Conservation (phyloP, 2,113 vertebrate genomes). For the Anhinga anhinga region DNA sequence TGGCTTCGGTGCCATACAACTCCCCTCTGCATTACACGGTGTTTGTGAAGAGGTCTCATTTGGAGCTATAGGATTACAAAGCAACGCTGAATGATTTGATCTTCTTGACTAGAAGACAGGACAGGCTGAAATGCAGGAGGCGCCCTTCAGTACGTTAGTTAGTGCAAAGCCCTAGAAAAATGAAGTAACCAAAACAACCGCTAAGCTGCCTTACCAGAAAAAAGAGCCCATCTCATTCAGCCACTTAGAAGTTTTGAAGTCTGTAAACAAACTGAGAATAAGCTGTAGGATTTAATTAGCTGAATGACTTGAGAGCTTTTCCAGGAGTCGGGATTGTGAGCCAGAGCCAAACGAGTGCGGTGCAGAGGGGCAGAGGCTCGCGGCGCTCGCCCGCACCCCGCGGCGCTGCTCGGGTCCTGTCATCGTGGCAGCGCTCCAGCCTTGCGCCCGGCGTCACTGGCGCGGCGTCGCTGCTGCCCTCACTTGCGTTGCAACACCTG, state of each 20-base stretch:
- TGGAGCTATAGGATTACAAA: background rate
- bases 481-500: background rate
- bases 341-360: background rate
- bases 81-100: background rate
- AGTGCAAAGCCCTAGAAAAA: background rate
- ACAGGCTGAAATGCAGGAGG: background rate
- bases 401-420: accelerated
- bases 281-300: background rate
- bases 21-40: background rate
- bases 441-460: background rate
- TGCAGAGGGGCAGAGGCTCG: background rate
- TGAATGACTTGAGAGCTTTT: background rate
- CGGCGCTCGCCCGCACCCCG: accelerated
- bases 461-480: background rate
- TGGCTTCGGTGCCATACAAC: background rate
- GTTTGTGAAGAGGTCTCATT: background rate
- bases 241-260: background rate
- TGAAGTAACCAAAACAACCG: background rate
- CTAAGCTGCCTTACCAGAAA: background rate
- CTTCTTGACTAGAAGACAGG: background rate
- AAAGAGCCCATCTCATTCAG: background rate
- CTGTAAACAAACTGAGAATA: background rate
- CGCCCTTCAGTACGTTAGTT: accelerated
- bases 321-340: accelerated
- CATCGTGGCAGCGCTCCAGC: accelerated